Evolutionary conservation across 2,888 invertebrate genomes (phyloP).

Genomic region (Cryptus armator): DNA sequence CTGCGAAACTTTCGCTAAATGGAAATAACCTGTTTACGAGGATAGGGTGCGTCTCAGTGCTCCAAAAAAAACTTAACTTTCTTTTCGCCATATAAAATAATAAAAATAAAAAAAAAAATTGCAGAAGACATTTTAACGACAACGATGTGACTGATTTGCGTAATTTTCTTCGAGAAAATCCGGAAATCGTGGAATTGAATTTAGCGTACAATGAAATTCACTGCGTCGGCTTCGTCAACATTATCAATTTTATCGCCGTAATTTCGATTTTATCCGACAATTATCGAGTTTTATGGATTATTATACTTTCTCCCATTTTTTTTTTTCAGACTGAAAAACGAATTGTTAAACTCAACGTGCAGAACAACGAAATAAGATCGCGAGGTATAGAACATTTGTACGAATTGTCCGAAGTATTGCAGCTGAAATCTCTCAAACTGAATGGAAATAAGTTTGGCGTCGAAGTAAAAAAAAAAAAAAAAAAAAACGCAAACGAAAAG

Average conservation of each 20-base stretch:
- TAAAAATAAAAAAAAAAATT: conserved; percentile 58
- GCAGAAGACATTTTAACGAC: conserved; percentile 85
- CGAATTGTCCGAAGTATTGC: conserved; percentile 79
- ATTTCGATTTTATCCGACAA: conserved; percentile 44
- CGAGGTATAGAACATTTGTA: conserved; percentile 83
- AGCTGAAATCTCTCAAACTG: conserved; percentile 86
- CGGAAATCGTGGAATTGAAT: conserved; percentile 86
- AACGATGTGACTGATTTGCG: conserved; percentile 86
- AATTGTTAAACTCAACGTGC: conserved; percentile 86
- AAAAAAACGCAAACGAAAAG: not conserved
- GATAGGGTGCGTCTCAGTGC: conserved; percentile 79
- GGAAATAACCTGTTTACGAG: conserved; percentile 86
- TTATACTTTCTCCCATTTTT: conserved; percentile 82
- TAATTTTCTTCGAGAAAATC: conserved; percentile 85
- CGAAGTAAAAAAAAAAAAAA: conserved; percentile 78
- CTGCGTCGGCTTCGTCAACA: conserved; percentile 73
- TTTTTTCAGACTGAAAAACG: conserved; percentile 85
- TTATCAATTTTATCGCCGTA: conserved; percentile 76
- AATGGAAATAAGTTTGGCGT: conserved; percentile 88
- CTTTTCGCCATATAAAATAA: not conserved
- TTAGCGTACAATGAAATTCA: conserved; percentile 87
- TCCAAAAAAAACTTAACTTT: not conserved
- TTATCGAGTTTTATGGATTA: conserved; percentile 4
- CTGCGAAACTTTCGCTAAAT: conserved; percentile 85
- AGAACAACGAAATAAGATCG: conserved; percentile 86